Conservation (phyloP, 2,797 vertebrate genomes). For the Periophthalmus magnuspinnatus region DNA sequence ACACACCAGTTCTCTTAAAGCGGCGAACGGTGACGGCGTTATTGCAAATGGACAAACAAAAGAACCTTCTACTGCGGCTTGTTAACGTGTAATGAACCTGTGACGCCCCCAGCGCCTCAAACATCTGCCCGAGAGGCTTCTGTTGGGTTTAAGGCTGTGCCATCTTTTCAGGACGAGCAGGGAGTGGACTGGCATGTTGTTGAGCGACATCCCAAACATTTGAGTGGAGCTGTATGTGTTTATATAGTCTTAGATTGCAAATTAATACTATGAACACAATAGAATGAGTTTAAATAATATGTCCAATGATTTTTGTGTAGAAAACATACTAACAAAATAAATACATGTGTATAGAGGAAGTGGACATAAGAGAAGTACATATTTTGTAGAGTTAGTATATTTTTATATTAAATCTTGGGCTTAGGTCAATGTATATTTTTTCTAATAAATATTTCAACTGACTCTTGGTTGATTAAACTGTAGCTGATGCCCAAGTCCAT, state of each 20-base stretch:
- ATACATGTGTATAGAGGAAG: background rate
- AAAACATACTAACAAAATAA: background rate
- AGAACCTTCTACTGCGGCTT: slow-evolving; percentile 44
- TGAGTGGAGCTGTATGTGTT: background rate
- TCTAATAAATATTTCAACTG: background rate
- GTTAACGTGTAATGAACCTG: slow-evolving; percentile 17
- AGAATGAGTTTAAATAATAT: background rate
- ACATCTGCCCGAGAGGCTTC: background rate
- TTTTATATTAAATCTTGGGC: background rate
- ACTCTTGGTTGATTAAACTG: background rate
- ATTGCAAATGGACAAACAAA: slow-evolving; percentile 23
- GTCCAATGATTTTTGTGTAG: background rate
- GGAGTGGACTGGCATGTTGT: slow-evolving; percentile 31
- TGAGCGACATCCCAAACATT: slow-evolving; percentile 8
- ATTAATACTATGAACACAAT: background rate
- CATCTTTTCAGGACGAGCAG: background rate
- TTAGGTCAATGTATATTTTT: background rate
- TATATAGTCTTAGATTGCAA: no score
- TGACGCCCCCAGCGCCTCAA: background rate
- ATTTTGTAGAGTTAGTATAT: background rate
- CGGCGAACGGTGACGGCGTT: slow-evolving; percentile 10
- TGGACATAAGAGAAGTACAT: background rate
- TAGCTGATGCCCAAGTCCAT: background rate
- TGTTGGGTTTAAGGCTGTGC: background rate
- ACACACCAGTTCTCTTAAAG: slow-evolving; percentile 44